Evolutionary conservation across 2,888 invertebrate genomes (phyloP), one percentile per base, ranked within the genome.

Genomic region (Pristionchus mayeri): DNA sequence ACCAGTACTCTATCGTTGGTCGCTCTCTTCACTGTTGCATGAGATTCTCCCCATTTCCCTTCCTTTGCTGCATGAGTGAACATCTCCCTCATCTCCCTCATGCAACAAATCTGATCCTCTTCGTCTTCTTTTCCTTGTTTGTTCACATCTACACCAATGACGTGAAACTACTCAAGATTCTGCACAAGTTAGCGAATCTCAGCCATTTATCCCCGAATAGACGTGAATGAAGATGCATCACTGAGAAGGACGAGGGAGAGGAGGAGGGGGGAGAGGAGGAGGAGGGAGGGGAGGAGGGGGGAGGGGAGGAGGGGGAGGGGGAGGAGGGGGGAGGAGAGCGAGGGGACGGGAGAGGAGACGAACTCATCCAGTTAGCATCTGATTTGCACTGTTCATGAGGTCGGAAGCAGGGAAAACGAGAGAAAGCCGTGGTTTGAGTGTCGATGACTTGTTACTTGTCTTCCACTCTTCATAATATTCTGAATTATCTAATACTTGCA

Each of bases 371-470:
- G 52, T 52, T 54, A 24, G 54, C 79, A 54, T 52, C 52, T 52
- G 52, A 79, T 79, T 79, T 54, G 52, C 79, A 52, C 52, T 54
- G 52, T 52, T 34, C 34, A 79, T 79, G 79, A 54, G 79, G 79
- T 4, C 13, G 34, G 4, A 30, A 37, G 21, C 6, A 1, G 40
- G n/a, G 67, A 67, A n/a, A 63, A 67, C 16, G 60, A 60, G 30
- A 24, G 57, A n/a, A n/a, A n/a, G n/a, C n/a, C n/a, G n/a, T n/a
- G n/a, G n/a, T n/a, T n/a, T n/a, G n/a, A n/a, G n/a, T n/a, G n/a
- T 21, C 9, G 54, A 54, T 16, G 4, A 21, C 54, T 18, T 21
- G 21, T 54, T 21, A 21, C 4, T 21, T 54, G 13, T 30, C n/a
- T 63, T 63, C 30, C 30, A 0, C 67, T 67, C n/a, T 6, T 67